Percentiles rank a stretch among this genome's conserved stretches.
Conservation (phyloP, 2,797 vertebrate genomes). For the Spondyliosoma cantharus region DNA sequence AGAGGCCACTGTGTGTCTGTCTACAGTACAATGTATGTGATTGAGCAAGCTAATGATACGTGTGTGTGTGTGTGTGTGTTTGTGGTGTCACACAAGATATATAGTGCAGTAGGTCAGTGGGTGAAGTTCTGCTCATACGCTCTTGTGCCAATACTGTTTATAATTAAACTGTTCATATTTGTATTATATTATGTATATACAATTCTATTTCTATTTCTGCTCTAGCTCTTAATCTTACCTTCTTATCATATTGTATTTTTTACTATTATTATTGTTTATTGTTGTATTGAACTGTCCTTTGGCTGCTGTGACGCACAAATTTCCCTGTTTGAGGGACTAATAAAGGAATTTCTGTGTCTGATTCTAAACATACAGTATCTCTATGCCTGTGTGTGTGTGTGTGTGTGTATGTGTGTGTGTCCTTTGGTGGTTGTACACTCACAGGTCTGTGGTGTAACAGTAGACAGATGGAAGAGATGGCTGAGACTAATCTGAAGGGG, state of each 20-base stretch:
- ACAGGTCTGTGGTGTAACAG: conserved; percentile 46
- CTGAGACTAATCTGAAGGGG: conserved; percentile 76
- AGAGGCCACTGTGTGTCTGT: conserved; percentile 3
- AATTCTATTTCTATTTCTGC: too few relatives aligned
- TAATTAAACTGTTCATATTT: too few relatives aligned
- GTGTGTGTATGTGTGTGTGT: conserved; percentile 24
- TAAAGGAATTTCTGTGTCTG: too few relatives aligned
- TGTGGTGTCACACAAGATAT: conserved; percentile 12
- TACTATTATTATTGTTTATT: too few relatives aligned
- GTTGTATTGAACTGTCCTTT: too few relatives aligned
- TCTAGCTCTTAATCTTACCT: too few relatives aligned
- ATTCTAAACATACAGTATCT: conserved; percentile 14
- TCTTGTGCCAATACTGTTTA: conserved; percentile 6
- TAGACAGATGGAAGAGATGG: conserved; percentile 79
- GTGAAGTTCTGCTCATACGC: conserved; percentile 42
- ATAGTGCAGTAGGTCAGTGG: conserved; percentile 38
- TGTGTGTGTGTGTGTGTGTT: not conserved
- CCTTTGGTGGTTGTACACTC: conserved; percentile 25
- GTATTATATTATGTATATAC: too few relatives aligned
- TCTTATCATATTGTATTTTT: too few relatives aligned
- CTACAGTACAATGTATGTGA: conserved; percentile 24
- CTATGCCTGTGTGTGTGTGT: conserved; percentile 1
- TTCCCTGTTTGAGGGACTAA: too few relatives aligned
- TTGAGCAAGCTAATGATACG: not conserved
- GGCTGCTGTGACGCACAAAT: too few relatives aligned